phyloP scores from a whole-genome alignment of 2,888 invertebrate genomes.

The Fragum sueziense region DNA sequence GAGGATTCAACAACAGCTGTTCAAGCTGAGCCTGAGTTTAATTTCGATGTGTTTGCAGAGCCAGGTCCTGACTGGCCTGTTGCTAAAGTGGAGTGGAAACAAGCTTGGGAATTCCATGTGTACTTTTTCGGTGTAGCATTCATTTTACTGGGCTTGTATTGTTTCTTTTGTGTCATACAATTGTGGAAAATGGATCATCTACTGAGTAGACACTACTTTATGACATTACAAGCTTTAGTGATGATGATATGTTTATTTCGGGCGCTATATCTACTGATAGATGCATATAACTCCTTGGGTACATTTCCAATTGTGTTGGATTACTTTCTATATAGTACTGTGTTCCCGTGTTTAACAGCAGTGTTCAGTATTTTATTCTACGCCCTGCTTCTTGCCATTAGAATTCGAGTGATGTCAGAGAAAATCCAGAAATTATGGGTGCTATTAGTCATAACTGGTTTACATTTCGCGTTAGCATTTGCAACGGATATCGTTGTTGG shows the following conservation, averaged over 20 bases:
- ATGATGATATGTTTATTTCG: conserved; percentile 89
- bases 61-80: conserved; percentile 78
- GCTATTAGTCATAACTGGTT: conserved; percentile 89
- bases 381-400: conserved; percentile 91
- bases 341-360: conserved; percentile 93
- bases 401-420: conserved; percentile 81
- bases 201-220: conserved; percentile 93
- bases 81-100: conserved; percentile 83
- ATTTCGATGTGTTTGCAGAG: conserved; percentile 68
- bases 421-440: conserved; percentile 89
- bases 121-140: conserved; percentile 94
- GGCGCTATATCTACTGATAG: conserved; percentile 94
- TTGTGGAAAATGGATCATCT: conserved; percentile 93
- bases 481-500: conserved; percentile 88
- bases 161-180: conserved; percentile 92
- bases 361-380: conserved; percentile 94
- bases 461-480: conserved; percentile 91
- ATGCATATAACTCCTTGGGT: conserved; percentile 94
- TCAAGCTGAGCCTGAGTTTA: conserved; percentile 53
- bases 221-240: conserved; percentile 91
- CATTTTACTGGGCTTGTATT: conserved; percentile 91
- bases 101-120: conserved; percentile 96
- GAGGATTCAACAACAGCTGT: conserved; percentile 17
- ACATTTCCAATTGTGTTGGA: conserved; percentile 90
- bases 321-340: conserved; percentile 91